Percentiles rank a stretch among this genome's conserved stretches.
Conservation (phyloP, 2,888 invertebrate species). For the Polylopha cassiicola region DNA sequence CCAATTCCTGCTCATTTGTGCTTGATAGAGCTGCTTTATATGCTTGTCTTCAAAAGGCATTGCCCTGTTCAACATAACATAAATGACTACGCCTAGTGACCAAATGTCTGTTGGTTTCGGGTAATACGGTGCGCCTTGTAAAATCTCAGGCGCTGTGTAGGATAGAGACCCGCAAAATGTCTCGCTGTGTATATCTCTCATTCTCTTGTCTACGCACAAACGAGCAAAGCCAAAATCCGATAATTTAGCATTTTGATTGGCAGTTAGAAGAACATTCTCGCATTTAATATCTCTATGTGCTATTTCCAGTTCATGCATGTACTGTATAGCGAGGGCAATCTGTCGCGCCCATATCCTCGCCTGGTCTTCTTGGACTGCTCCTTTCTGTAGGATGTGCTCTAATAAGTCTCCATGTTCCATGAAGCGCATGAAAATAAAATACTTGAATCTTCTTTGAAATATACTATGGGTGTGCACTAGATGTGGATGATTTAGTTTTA, state of each 20-base stretch:
- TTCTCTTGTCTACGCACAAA: slow-evolving; percentile 56
- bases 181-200: slow-evolving; percentile 78
- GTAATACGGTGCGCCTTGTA: slow-evolving; percentile 84
- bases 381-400: slow-evolving; percentile 82
- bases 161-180: slow-evolving; percentile 92
- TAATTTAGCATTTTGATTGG: slow-evolving; percentile 85
- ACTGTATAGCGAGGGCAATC: slow-evolving; percentile 82
- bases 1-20: slow-evolving; percentile 78
- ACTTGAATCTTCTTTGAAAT: slow-evolving; percentile 81
- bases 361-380: slow-evolving; percentile 81
- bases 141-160: slow-evolving; percentile 91
- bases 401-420: slow-evolving; percentile 87
- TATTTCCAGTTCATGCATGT: slow-evolving; percentile 85
- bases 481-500: slow-evolving; percentile 86
- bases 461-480: slow-evolving; percentile 88
- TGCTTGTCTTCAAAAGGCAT: slow-evolving; percentile 91
- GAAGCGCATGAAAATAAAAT: slow-evolving; percentile 86
- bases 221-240: slow-evolving; percentile 90
- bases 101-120: slow-evolving; percentile 87
- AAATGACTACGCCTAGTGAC: slow-evolving; percentile 88
- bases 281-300: slow-evolving; percentile 90
- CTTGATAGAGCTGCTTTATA: slow-evolving; percentile 81
- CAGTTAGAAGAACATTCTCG: slow-evolving; percentile 86
- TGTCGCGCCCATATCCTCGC: slow-evolving; percentile 84
- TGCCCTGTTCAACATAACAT: slow-evolving; percentile 88